Evolutionary conservation across 2,888 invertebrate genomes (phyloP).

Genomic region (Zygogramma bicolorata): DNA sequence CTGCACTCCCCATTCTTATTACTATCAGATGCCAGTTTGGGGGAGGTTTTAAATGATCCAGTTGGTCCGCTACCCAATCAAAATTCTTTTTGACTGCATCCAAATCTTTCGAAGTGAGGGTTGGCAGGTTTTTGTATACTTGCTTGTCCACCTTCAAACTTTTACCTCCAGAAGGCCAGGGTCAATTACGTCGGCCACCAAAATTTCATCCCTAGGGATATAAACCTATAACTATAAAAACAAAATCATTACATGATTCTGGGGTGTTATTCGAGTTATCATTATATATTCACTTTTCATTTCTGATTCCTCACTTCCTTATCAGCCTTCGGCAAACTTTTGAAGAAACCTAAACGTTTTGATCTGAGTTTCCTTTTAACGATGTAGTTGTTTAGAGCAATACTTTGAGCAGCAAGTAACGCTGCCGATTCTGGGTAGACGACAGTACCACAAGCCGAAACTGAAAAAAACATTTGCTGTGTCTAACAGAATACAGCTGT

Average conservation of each 20-base stretch:
- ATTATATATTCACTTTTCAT: too few relatives aligned
- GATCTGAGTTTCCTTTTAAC: slow-evolving; percentile 90
- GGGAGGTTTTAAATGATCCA: slow-evolving; percentile 77
- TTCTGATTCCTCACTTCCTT: slow-evolving; percentile 61
- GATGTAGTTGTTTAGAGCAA: slow-evolving; percentile 85
- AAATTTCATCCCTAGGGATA: slow-evolving; percentile 89
- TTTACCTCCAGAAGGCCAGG: slow-evolving; percentile 98
- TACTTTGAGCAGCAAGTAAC: slow-evolving; percentile 91
- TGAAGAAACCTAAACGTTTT: slow-evolving; percentile 83
- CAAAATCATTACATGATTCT: too few relatives aligned
- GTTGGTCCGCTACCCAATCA: slow-evolving; percentile 90
- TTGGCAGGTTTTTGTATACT: slow-evolving; percentile 90
- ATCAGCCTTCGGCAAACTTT: slow-evolving; percentile 81
- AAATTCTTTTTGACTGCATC: slow-evolving; percentile 94
- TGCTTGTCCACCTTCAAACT: slow-evolving; percentile 98
- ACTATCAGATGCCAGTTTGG: slow-evolving; percentile 82
- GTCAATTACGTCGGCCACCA: slow-evolving; percentile 96
- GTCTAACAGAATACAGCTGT: too few relatives aligned
- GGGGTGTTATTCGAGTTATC: too few relatives aligned
- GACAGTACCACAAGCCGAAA: slow-evolving; percentile 93
- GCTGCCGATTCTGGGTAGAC: slow-evolving; percentile 95
- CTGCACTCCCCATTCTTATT: slow-evolving; percentile 94
- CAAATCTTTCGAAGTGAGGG: slow-evolving; percentile 88
- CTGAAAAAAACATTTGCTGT: slow-evolving; percentile 95
- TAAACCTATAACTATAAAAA: too few relatives aligned